A percentile compares a stretch with the other conserved stretches of the same genome.
phyloP scores from a whole-genome alignment of 2,888 invertebrate species.

The Polydrusus pterygomalis region DNA sequence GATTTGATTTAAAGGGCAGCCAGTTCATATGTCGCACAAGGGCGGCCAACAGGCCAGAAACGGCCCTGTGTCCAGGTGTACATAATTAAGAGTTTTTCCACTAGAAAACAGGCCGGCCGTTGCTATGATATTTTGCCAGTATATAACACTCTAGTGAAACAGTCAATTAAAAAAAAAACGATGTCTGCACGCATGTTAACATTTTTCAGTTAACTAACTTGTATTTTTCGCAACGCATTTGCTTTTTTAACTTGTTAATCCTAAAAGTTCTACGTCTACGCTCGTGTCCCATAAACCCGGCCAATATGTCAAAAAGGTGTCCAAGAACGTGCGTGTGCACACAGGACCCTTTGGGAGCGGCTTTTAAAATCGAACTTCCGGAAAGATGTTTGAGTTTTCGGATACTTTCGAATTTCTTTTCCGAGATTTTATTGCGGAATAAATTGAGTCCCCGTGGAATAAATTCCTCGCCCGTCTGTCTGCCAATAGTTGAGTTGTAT shows the following conservation, averaged over 20 bases:
- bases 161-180: no score
- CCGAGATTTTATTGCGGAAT: slow-evolving; percentile 34
- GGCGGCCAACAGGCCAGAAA: no score
- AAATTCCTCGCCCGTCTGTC: slow-evolving; percentile 1
- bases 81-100: no score
- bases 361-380: slow-evolving; percentile 47
- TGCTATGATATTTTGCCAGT: no score
- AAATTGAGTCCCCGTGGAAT: slow-evolving; percentile 32
- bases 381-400: slow-evolving; percentile 44
- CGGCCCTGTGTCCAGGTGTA: no score
- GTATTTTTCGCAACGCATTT: no score
- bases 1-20: no score
- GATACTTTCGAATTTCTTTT: slow-evolving; percentile 29
- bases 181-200: no score
- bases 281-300: slow-evolving; percentile 11
- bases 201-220: no score
- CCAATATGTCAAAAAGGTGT: slow-evolving; percentile 34
- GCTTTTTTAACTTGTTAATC: neutral
- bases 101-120: no score
- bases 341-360: slow-evolving; percentile 30
- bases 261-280: neutral
- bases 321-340: slow-evolving; percentile 14
- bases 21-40: no score
- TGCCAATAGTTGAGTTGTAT: neutral
- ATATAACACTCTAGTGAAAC: no score